Evolutionary conservation across 2,113 vertebrate genomes (phyloP).

Genomic region (Motacilla alba): DNA sequence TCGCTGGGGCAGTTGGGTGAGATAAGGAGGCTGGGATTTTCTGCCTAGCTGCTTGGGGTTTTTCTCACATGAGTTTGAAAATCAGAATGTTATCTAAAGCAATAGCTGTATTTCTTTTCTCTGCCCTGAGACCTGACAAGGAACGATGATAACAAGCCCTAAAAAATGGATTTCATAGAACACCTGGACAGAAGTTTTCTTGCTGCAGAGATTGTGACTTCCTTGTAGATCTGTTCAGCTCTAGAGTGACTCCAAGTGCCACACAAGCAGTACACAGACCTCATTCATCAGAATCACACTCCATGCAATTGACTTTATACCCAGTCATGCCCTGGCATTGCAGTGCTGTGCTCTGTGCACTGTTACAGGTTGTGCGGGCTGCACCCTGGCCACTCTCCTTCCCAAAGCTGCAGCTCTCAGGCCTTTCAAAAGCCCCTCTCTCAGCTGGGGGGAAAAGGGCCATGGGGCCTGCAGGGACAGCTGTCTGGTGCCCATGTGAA

Average conservation of each 20-base stretch:
- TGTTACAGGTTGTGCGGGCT: not conserved
- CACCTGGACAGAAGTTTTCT: not conserved
- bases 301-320: rapidly evolving
- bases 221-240: not conserved
- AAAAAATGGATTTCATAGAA: not conserved
- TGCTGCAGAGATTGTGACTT: not conserved
- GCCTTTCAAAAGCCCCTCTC: not conserved
- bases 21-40: not conserved
- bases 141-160: not conserved
- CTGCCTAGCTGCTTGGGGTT: not conserved
- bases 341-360: not conserved
- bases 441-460: rapidly evolving
- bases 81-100: not conserved
- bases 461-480: not conserved
- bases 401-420: not conserved
- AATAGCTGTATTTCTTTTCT: not conserved
- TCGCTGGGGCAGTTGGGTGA: not conserved
- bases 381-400: not conserved
- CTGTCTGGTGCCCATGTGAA: rapidly evolving
- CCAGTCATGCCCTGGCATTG: not conserved
- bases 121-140: not conserved
- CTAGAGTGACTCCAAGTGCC: not conserved
- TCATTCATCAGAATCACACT: not conserved
- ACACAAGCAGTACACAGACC: not conserved
- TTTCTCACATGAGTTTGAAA: not conserved